These are phyloP conservation scores for Zygogramma bicolorata DNA, from an alignment of 2,888 invertebrate species.

Conservation along the genomic window DNA sequence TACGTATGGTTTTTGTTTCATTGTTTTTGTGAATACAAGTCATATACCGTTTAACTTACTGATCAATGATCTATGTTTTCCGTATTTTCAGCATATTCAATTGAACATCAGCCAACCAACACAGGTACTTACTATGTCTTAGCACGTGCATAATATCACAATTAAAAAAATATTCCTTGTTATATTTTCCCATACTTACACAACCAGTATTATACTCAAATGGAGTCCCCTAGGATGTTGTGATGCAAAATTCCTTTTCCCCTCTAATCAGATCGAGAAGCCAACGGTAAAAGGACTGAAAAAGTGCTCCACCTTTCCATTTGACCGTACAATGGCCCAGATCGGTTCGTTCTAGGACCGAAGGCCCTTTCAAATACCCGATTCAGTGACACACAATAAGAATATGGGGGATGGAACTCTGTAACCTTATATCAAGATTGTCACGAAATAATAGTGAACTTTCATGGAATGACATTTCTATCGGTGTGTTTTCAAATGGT, in stretches of 20 bases:
- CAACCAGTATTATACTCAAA: slow-evolving; percentile 47
- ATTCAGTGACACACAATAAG: slow-evolving; percentile 18
- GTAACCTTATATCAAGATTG: slow-evolving; percentile 27
- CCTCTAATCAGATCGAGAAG: not conserved
- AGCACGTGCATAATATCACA: not conserved
- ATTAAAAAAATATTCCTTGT: slow-evolving; percentile 50
- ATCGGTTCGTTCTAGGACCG: slow-evolving; percentile 13
- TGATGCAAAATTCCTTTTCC: not conserved
- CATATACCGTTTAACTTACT: no score
- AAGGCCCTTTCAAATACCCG: slow-evolving; percentile 16
- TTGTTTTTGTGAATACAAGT: no score
- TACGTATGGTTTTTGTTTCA: no score
- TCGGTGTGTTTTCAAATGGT: slow-evolving; percentile 38
- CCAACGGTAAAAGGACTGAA: slow-evolving; percentile 4
- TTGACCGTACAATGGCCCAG: slow-evolving; percentile 28
- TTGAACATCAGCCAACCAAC: no score
- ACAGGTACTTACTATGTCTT: no score
- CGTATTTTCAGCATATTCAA: no score
- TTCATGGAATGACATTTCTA: slow-evolving; percentile 39
- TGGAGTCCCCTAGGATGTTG: slow-evolving; percentile 42
- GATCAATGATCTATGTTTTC: no score
- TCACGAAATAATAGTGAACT: slow-evolving; percentile 27
- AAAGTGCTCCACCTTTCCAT: slow-evolving; percentile 34
- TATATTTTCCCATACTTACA: slow-evolving; percentile 51
- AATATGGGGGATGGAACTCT: slow-evolving; percentile 25